Evolutionary conservation across 2,113 vertebrate species (phyloP), one percentile per base, ranked within the genome.

Genomic region (Corythoichthys intestinalis): DNA sequence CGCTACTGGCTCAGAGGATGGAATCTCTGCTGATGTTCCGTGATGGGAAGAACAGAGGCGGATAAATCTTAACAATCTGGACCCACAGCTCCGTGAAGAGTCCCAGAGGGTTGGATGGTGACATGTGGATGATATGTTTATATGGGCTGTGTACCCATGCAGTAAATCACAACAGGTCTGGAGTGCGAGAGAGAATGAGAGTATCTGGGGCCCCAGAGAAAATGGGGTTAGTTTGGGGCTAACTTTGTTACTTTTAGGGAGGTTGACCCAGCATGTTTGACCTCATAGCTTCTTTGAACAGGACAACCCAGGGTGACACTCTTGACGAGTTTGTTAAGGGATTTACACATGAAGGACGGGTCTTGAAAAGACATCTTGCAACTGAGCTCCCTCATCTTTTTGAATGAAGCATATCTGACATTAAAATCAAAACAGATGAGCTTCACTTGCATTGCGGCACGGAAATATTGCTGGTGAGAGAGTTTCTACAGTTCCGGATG

Each of bases 341-440:
- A 88, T 90, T 88, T 88, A 74, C 85, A 90, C 81, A 85, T 86
- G 78, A 92, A 82, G 83, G 76, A 72, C 70, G 50, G 72, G 78
- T 72, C 80, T 88, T 79, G 66, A 69, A 66, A 69, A 47, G 73
- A 78, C 47, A 35, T 66, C 66, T 35, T 74, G 77, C 61, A 77
- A 77, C 54, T 74, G 65, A 79, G 71, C 79, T 58, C 54, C 50
- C 66, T 78, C 66, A 65, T 73, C 53, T 70, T 66, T 44, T 66
- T 54, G 46, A 53, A 71, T 53, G 56, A 72, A 58, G 15, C 50
- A 54, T 69, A 56, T 75, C 34, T 65, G 71, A 79, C 65, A 77
- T 69, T 73, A 60, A 68, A 77, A 71, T 71, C 57, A 78, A 83
- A 82, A 71, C 73, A 80, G 74, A 75, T 81, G 76, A 69, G 76